Percentiles rank a stretch among this genome's conserved stretches.
phyloP scores from a whole-genome alignment of 64 coral and sea anemone species.

The Hydrozoanthus tunicans region DNA sequence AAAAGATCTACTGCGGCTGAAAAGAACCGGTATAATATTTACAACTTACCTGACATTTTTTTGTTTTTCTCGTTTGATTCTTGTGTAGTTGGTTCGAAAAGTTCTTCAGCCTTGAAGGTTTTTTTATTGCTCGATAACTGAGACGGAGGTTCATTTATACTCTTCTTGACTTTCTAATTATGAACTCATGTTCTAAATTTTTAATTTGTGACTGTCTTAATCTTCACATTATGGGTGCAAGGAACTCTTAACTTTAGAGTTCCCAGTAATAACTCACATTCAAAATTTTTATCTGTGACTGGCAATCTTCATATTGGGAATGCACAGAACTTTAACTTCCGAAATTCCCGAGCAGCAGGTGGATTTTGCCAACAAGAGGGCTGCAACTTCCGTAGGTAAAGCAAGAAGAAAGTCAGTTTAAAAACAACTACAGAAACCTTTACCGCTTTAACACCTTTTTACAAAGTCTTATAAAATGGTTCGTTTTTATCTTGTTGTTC shows the following conservation, averaged over 20 bases:
- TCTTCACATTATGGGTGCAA: background rate
- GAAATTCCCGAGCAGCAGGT: background rate
- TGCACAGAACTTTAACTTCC: background rate
- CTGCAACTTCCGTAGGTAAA: no score
- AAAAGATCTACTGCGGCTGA: background rate
- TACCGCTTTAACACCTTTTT: no score
- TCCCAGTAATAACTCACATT: background rate
- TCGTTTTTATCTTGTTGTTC: no score
- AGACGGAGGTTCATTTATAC: constrained; percentile 4
- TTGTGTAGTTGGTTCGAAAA: background rate
- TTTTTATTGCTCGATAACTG: background rate
- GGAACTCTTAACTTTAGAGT: no score
- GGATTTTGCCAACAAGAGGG: no score
- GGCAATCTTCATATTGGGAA: background rate
- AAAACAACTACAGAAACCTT: no score
- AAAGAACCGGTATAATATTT: background rate
- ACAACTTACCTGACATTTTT: constrained; percentile 26
- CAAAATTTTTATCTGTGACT: background rate
- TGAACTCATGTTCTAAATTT: constrained; percentile 36
- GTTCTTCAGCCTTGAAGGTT: background rate
- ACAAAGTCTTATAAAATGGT: no score
- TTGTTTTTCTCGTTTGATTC: background rate
- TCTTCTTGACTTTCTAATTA: constrained; percentile 4
- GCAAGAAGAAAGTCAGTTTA: no score
- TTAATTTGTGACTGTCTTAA: background rate